Base-by-base conservation (phyloP, 2,113 vertebrate genomes). In the Ciconia boyciana region DNA sequence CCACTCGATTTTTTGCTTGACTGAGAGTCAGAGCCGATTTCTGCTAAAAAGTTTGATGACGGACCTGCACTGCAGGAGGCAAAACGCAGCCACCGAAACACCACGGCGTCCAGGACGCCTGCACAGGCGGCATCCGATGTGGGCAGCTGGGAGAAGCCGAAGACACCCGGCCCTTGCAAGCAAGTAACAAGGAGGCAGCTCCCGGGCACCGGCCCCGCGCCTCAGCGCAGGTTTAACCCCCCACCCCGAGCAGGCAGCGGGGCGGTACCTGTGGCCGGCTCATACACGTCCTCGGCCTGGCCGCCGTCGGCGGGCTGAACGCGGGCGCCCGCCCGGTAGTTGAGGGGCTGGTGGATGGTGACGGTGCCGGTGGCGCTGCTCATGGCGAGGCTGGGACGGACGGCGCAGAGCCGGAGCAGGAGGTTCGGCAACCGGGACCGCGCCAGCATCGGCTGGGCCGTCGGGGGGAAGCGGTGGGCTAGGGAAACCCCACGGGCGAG, bases 191-290 rank as follows among this genome's bases (percentile, higher is more conserved):
- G 6, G 64, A 6, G 32, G 41, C 44, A 12, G 20, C 41, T 26
- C 36, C 24, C 8, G 12, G 4, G 48, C 24, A 16, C 39, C 29
- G 41, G 22, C n/a, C 52, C 44, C 31, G 0, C 29, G 16, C 2
- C 34, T 20, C 64, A 2, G 34, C 7, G 19, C 62, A 1, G 57
- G 10, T 2, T 2, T 20, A 18, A 31, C 55, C 6, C 58, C 36
- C 57, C 41, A 11, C 32, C 20, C 66, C 17, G 18, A 8, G 13
- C 32, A 7, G 48, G 11, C 61, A 18, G 48, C 60, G 31, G 28
- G 44, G 32, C 44, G 3, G 82, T 97, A 99, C 99, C 99, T 19
- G 99, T 99, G 29, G 99, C 98, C 1, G 99, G 99, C 77, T 99
- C 99, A 15, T 98, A 99, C 6, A 99, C 98, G 13, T 98, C 97